Conservation (phyloP, 2,113 vertebrate species). For the Catharus bicknelli region DNA sequence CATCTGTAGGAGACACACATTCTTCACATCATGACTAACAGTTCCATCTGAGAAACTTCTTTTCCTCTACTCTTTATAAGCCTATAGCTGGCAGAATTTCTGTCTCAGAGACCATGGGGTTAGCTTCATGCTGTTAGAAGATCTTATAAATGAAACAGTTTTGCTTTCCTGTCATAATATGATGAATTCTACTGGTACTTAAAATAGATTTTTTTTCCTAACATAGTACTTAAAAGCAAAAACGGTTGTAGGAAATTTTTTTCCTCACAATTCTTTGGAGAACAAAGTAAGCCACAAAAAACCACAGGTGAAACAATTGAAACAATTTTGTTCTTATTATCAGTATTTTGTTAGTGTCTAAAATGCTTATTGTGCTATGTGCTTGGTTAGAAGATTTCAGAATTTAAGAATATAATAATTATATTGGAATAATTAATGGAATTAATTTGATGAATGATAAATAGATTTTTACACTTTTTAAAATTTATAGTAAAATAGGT, state of each 20-base stretch:
- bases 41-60: slow-evolving; percentile 57
- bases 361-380: neutral
- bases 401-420: neutral
- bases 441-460: neutral
- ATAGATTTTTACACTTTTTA: neutral
- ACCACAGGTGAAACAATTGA: neutral
- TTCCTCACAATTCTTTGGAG: neutral
- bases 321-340: neutral
- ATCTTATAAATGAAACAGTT: slow-evolving; percentile 57
- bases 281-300: slow-evolving; percentile 28
- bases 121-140: slow-evolving; percentile 44
- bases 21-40: slow-evolving; percentile 58
- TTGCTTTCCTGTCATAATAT: slow-evolving; percentile 60
- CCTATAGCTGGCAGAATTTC: slow-evolving; percentile 48
- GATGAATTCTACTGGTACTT: slow-evolving; percentile 49
- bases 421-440: neutral
- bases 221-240: neutral
- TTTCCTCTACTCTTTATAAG: slow-evolving; percentile 46
- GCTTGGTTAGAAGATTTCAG: neutral
- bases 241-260: neutral
- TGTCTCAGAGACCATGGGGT: slow-evolving; percentile 53
- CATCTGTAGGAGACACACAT: slow-evolving; percentile 65
- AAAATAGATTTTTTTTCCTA: slow-evolving; percentile 22
- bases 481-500: neutral
- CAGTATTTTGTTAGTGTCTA: neutral